phyloP scores from a whole-genome alignment of 1,140 invertebrate species.

The Drosophila orosa region DNA sequence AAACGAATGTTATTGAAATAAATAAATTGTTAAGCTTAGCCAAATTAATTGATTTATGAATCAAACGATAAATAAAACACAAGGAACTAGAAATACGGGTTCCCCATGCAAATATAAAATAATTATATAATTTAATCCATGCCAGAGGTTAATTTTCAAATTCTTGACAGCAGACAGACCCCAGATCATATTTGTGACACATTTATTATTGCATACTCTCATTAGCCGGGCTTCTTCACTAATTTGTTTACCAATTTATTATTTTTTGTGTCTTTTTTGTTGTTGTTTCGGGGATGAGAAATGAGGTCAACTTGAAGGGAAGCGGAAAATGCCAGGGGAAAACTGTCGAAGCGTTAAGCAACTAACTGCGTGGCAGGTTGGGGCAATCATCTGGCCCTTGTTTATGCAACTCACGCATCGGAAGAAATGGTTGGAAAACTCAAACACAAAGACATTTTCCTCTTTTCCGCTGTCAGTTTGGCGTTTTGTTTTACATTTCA shows the following conservation, averaged over 20 bases:
- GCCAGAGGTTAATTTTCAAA: conserved; percentile 18
- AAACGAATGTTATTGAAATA: neutral
- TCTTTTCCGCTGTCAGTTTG: conserved; percentile 57
- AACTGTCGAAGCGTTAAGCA: conserved; percentile 78
- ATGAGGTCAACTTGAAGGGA: conserved; percentile 67
- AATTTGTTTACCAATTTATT: conserved; percentile 49
- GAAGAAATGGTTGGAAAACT: conserved; percentile 52
- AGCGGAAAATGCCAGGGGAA: conserved; percentile 31
- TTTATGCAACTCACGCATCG: conserved; percentile 73
- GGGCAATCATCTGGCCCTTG: conserved; percentile 62
- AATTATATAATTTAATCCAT: conserved; percentile 7
- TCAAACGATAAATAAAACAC: neutral
- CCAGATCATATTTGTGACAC: conserved; percentile 56
- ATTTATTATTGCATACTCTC: conserved; percentile 51
- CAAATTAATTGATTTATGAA: neutral
- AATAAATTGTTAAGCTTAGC: neutral
- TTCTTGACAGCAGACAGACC: conserved; percentile 43
- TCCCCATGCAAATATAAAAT: neutral
- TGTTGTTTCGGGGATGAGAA: conserved; percentile 27
- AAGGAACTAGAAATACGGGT: neutral
- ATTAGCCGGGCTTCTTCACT: conserved; percentile 64
- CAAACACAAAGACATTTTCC: conserved; percentile 53
- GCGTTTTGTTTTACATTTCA: conserved; percentile 39
- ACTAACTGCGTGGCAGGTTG: conserved; percentile 44
- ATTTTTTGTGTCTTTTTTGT: conserved; percentile 4